Conservation (phyloP, 1,140 invertebrate species). For the Gonatopus flavifemur region DNA sequence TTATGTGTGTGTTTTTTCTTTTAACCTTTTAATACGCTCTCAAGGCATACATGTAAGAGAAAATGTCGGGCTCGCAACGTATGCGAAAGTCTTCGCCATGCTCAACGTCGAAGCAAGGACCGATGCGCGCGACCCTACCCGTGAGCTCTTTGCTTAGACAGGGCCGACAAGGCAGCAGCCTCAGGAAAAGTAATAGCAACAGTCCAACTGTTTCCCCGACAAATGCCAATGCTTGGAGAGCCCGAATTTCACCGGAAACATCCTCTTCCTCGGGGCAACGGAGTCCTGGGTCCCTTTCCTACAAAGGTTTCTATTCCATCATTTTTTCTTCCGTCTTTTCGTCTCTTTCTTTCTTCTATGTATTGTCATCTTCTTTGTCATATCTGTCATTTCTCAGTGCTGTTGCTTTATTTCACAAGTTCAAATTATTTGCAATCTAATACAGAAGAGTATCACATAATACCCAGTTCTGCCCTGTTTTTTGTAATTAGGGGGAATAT, state of each 20-base stretch:
- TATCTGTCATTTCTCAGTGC: too few species aligned
- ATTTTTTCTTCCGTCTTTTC: background rate
- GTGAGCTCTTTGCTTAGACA: conserved; percentile 70
- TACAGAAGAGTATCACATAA: background rate
- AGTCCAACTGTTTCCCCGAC: conserved; percentile 69
- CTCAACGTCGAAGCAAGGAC: conserved; percentile 67
- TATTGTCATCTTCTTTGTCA: too few species aligned
- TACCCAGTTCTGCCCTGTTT: background rate
- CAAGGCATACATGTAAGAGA: conserved; percentile 40
- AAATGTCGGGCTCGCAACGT: conserved; percentile 64
- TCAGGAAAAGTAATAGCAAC: conserved; percentile 64
- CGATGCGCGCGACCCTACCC: conserved; percentile 73
- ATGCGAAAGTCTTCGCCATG: conserved; percentile 71
- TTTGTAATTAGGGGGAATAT: too few species aligned
- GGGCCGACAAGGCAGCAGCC: conserved; percentile 56
- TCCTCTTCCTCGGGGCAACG: conserved; percentile 67
- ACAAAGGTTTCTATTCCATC: conserved; percentile 62
- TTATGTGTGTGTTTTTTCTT: conserved; percentile 1
- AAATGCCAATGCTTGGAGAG: conserved; percentile 63
- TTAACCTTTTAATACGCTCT: too few species aligned
- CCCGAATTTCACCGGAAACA: conserved; percentile 67
- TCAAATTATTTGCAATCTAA: background rate
- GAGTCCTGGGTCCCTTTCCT: conserved; percentile 70
- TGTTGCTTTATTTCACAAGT: background rate
- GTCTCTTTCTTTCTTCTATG: background rate